These are phyloP conservation scores for Hirtodrosophila cameraria DNA, from an alignment of 2,888 invertebrate species.

Conservation along the genomic window DNA sequence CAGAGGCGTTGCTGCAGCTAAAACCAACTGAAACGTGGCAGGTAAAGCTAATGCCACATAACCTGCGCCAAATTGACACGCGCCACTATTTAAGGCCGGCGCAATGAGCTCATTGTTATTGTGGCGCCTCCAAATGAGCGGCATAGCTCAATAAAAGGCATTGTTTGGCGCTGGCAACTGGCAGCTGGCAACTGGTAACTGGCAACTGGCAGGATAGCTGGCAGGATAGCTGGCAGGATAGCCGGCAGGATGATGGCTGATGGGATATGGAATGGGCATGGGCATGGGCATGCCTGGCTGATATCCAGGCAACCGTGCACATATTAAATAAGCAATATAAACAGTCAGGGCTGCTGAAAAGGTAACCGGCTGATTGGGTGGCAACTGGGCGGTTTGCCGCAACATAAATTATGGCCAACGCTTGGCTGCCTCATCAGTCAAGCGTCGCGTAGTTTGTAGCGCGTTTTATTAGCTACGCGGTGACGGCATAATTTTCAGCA, in stretches of 20 bases:
- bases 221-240: constrained; percentile 17
- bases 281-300: too few species aligned
- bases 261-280: neutral
- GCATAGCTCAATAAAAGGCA: constrained; percentile 78
- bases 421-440: constrained; percentile 77
- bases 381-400: constrained; percentile 61
- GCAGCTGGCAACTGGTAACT: constrained; percentile 18
- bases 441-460: constrained; percentile 71
- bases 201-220: constrained; percentile 7
- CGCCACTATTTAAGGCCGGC: constrained; percentile 71
- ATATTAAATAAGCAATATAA: constrained; percentile 80
- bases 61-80: constrained; percentile 72
- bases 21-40: constrained; percentile 19
- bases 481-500: constrained; percentile 71
- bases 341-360: constrained; percentile 56
- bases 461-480: constrained; percentile 75
- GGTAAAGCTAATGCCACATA: constrained; percentile 54
- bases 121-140: constrained; percentile 72
- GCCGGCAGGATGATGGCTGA: neutral
- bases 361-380: constrained; percentile 59
- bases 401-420: constrained; percentile 78
- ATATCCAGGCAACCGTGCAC: constrained; percentile 72
- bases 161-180: constrained; percentile 55
- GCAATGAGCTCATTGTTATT: constrained; percentile 77
- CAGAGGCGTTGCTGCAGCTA: constrained; percentile 9